phyloP scores from a whole-genome alignment of 2,797 vertebrate species.

The Chiroxiphia lanceolata region DNA sequence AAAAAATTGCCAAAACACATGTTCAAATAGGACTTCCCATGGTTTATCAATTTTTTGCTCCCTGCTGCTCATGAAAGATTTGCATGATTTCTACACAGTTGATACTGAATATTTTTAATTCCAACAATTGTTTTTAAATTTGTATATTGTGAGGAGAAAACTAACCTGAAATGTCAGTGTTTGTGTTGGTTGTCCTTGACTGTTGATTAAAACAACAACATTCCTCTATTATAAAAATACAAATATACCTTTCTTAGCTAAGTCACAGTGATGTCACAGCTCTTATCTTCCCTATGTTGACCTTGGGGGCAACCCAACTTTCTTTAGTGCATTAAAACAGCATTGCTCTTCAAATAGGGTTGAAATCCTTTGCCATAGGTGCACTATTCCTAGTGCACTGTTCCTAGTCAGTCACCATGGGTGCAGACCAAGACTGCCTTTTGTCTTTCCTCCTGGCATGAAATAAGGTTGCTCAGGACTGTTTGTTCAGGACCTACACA shows the following conservation, averaged over 20 bases:
- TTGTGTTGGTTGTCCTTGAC: slow-evolving; percentile 48
- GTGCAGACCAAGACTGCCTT: not conserved
- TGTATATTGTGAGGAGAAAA: not conserved
- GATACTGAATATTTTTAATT: slow-evolving; percentile 43
- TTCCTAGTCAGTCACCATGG: not conserved
- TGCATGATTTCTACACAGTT: slow-evolving; percentile 52
- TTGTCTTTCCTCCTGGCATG: not conserved
- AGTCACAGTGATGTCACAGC: not conserved
- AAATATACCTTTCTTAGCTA: not conserved
- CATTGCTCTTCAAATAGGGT: not conserved
- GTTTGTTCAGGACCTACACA: not conserved
- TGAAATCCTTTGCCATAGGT: not conserved
- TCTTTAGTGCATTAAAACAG: not conserved
- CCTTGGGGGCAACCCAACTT: not conserved
- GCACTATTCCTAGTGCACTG: not conserved
- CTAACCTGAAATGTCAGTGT: slow-evolving; percentile 19
- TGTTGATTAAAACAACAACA: slow-evolving; percentile 12
- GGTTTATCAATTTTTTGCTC: not conserved
- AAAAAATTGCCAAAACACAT: not conserved
- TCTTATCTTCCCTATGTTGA: not conserved
- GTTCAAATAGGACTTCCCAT: not conserved
- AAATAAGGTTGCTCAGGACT: not conserved
- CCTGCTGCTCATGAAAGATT: slow-evolving; percentile 3
- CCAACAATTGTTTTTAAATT: slow-evolving; percentile 40
- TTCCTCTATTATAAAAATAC: not conserved